phyloP scores from a whole-genome alignment of 2,888 invertebrate genomes.

The Hyalella azteca region DNA sequence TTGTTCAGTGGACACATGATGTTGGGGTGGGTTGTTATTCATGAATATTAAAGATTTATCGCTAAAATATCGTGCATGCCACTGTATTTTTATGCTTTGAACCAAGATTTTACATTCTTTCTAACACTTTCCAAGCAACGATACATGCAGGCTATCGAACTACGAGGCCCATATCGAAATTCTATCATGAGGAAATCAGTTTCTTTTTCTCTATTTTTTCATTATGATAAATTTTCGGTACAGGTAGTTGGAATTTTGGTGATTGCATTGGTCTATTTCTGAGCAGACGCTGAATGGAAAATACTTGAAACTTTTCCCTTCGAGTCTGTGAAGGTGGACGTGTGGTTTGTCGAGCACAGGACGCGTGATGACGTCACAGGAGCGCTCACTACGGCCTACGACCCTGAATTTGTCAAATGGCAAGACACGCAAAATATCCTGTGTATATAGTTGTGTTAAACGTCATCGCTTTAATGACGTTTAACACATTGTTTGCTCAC shows the following conservation, averaged over 20 bases:
- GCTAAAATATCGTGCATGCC: no score
- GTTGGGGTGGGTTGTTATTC: no score
- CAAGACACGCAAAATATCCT: no score
- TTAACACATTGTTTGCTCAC: no score
- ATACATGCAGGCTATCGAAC: no score
- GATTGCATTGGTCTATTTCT: not conserved
- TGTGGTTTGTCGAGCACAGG: not conserved
- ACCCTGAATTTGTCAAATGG: not conserved
- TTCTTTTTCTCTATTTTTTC: not conserved
- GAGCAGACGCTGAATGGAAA: not conserved
- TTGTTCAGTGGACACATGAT: no score
- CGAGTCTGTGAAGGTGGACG: not conserved
- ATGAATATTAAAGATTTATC: no score
- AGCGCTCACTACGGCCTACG: not conserved
- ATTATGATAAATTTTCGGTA: not conserved
- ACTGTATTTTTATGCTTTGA: no score
- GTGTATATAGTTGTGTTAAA: no score
- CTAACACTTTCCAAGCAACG: no score
- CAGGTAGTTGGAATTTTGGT: not conserved
- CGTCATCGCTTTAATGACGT: no score
- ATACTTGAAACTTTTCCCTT: not conserved
- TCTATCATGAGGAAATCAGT: not conserved
- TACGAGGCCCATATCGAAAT: not conserved
- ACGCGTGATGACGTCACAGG: not conserved
- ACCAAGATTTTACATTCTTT: no score